Percentiles rank a stretch among this genome's conserved stretches.
These are phyloP conservation scores for Drepanosiphum platanoidis DNA, from an alignment of 2,888 invertebrate species.

Conservation along the genomic window DNA sequence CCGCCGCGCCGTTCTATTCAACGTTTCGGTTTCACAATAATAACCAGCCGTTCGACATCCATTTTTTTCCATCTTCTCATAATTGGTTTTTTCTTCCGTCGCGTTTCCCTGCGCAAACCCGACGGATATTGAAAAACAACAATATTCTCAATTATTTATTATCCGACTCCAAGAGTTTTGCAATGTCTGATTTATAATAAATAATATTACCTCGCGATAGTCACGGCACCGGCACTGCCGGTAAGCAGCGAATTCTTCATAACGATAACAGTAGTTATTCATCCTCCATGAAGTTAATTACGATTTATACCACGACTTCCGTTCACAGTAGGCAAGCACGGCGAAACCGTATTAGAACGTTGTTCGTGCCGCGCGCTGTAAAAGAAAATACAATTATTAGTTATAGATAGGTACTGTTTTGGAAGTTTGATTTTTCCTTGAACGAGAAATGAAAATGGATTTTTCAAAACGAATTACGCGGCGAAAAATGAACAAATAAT, in stretches of 20 bases:
- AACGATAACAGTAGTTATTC: not conserved
- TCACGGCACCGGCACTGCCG: no score
- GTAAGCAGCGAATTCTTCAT: not conserved
- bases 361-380: not conserved
- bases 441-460: constrained; percentile 11
- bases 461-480: constrained; percentile 14
- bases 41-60: not conserved
- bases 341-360: not conserved
- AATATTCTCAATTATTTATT: no score
- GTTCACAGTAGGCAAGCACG: constrained; percentile 37
- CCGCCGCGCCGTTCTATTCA: not conserved
- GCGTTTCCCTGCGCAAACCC: not conserved
- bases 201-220: no score
- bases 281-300: constrained; percentile 39
- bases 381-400: no score
- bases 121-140: not conserved
- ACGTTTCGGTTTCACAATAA: not conserved
- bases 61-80: no score
- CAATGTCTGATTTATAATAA: no score
- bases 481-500: not conserved
- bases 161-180: no score
- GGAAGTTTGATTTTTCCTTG: not conserved
- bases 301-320: not conserved
- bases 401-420: no score
- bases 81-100: not conserved